These are phyloP conservation scores for Choloepus didactylus DNA, from an alignment of 2,797 vertebrate genomes.

Conservation along the genomic window DNA sequence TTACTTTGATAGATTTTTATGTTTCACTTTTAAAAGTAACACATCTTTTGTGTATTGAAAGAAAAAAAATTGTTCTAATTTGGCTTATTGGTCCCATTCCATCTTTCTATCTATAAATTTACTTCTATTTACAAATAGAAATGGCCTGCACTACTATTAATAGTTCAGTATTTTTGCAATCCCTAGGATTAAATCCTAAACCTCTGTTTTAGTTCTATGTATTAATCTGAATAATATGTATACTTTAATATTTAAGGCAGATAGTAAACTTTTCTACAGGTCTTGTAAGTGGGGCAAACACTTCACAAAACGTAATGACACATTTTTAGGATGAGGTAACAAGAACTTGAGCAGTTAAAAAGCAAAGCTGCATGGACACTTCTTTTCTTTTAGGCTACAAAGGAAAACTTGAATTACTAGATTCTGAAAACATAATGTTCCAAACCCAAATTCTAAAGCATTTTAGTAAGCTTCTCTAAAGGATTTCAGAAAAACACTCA, in stretches of 20 bases:
- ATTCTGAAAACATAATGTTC: not conserved
- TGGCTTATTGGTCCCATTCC: no score
- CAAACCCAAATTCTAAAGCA: not conserved
- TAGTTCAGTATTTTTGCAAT: not conserved
- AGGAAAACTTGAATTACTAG: not conserved
- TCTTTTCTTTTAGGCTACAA: not conserved
- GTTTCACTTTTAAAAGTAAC: no score
- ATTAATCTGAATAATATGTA: not conserved
- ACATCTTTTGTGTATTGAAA: no score
- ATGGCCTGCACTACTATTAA: not conserved
- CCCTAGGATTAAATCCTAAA: not conserved
- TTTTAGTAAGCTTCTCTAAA: conserved; percentile 36
- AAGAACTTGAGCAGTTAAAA: not conserved
- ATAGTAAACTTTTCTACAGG: conserved; percentile 39
- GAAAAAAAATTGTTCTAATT: no score
- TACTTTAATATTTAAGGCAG: not conserved
- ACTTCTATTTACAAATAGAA: no score
- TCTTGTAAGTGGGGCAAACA: not conserved
- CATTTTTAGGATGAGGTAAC: no score
- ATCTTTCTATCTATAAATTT: no score
- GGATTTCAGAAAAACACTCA: conserved; percentile 32
- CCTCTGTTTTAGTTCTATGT: conserved; percentile 6
- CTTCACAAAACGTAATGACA: not conserved
- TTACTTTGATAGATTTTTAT: no score
- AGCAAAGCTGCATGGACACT: conserved; percentile 36